These are phyloP conservation scores for Lophura nycthemera DNA, from an alignment of 2,113 vertebrate species.

Conservation along the genomic window DNA sequence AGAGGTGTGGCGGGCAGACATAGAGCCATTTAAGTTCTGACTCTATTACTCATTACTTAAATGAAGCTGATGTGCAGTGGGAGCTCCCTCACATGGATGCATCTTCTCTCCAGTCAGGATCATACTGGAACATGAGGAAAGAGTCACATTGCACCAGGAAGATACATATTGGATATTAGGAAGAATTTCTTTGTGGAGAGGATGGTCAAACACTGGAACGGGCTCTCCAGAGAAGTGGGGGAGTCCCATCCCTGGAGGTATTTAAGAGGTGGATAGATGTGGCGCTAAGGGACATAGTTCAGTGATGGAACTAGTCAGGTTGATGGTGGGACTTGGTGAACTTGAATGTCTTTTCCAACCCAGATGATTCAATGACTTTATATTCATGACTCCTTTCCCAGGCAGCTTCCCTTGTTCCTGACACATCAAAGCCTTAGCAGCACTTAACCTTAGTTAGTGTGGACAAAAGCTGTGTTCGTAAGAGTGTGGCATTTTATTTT, in stretches of 20 bases:
- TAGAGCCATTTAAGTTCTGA: no score
- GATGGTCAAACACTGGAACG: neutral
- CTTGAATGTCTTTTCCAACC: neutral
- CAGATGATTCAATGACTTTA: neutral
- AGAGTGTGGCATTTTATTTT: fast-evolving
- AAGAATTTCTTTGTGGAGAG: neutral
- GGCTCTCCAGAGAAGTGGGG: neutral
- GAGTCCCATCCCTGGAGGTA: neutral
- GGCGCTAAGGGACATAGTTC: neutral
- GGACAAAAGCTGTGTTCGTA: neutral
- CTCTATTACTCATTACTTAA: neutral
- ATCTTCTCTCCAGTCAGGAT: neutral
- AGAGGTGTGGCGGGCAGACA: neutral
- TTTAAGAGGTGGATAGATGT: neutral
- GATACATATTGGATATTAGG: neutral
- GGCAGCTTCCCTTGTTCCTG: neutral
- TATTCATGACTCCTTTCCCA: neutral
- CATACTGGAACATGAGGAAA: neutral
- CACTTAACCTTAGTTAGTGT: neutral
- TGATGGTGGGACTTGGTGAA: neutral
- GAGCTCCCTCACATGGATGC: neutral
- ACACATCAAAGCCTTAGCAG: neutral
- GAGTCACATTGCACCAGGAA: neutral
- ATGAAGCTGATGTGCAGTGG: neutral
- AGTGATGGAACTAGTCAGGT: neutral